phyloP scores from a whole-genome alignment of 2,797 vertebrate genomes.

The Rhinophrynus dorsalis region DNA sequence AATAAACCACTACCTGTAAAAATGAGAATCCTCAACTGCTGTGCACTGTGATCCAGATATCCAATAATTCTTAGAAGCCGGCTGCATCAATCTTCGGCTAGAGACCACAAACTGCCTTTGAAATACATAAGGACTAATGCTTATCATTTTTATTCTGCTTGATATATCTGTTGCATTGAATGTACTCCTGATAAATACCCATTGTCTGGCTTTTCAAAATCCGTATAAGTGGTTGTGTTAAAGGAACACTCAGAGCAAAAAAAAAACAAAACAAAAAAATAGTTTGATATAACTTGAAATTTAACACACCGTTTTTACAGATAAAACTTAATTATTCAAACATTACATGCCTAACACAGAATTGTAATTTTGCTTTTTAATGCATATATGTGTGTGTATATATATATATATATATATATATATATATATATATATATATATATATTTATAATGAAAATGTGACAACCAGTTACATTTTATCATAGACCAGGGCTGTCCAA shows the following conservation, averaged over 20 bases:
- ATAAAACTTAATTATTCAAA: too few species aligned
- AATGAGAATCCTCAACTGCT: conserved; percentile 9
- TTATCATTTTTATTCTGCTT: conserved; percentile 48
- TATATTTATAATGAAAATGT: too few species aligned
- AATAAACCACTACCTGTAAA: conserved; percentile 20
- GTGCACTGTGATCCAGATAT: conserved; percentile 38
- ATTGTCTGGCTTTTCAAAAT: conserved; percentile 42
- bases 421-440: too few species aligned
- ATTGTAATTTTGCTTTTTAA: too few species aligned
- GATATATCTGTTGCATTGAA: conserved; percentile 46
- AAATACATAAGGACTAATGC: conserved; percentile 48
- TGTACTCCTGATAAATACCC: conserved; percentile 39
- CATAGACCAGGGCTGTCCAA: too few species aligned
- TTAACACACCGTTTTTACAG: too few species aligned
- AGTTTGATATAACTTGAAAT: too few species aligned
- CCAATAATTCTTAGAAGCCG: conserved; percentile 43
- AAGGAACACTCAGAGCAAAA: too few species aligned
- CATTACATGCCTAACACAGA: too few species aligned
- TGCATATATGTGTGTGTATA: too few species aligned
- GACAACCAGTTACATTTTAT: too few species aligned
- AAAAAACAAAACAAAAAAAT: conserved; percentile 9
- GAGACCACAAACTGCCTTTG: conserved; percentile 45
- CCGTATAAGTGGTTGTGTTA: conserved; percentile 31
- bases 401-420: too few species aligned
- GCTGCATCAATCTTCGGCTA: conserved; percentile 40